Conservation (phyloP, 2,888 invertebrate genomes). For the Villa cingulata region DNA sequence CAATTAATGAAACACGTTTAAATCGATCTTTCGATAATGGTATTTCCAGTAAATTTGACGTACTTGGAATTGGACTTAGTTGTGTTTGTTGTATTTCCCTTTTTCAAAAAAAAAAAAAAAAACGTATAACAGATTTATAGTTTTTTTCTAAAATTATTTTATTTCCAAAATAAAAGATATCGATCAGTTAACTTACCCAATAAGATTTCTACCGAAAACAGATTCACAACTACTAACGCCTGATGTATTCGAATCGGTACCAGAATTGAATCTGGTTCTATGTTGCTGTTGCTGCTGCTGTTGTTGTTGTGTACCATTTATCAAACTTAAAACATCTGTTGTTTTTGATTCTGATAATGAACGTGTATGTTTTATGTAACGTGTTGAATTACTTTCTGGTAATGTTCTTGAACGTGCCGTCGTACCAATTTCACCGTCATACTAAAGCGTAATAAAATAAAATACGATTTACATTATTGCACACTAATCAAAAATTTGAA, state of each 20-base stretch:
- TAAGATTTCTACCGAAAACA: constrained; percentile 45
- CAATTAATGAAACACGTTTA: constrained; percentile 27
- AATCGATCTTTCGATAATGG: constrained; percentile 20
- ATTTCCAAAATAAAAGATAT: not conserved
- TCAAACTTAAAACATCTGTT: constrained; percentile 40
- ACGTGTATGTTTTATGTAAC: constrained; percentile 43
- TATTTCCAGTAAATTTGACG: constrained; percentile 53
- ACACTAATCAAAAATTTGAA: no score
- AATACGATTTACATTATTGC: no score
- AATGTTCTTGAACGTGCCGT: constrained; percentile 38
- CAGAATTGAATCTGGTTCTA: constrained; percentile 43
- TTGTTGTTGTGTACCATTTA: constrained; percentile 18
- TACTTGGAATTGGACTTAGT: constrained; percentile 79
- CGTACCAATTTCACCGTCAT: constrained; percentile 12
- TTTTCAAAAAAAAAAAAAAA: not conserved
- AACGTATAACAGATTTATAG: not conserved
- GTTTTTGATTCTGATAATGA: constrained; percentile 58
- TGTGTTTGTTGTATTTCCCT: constrained; percentile 60
- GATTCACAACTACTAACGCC: constrained; percentile 75
- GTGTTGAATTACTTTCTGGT: constrained; percentile 36
- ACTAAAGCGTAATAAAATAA: no score
- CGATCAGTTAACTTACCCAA: constrained; percentile 43
- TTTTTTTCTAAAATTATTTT: not conserved
- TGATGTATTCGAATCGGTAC: constrained; percentile 68
- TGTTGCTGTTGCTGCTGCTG: constrained; percentile 26